Conservation (phyloP, 2,797 vertebrate species). For the Gallinago stenura region DNA sequence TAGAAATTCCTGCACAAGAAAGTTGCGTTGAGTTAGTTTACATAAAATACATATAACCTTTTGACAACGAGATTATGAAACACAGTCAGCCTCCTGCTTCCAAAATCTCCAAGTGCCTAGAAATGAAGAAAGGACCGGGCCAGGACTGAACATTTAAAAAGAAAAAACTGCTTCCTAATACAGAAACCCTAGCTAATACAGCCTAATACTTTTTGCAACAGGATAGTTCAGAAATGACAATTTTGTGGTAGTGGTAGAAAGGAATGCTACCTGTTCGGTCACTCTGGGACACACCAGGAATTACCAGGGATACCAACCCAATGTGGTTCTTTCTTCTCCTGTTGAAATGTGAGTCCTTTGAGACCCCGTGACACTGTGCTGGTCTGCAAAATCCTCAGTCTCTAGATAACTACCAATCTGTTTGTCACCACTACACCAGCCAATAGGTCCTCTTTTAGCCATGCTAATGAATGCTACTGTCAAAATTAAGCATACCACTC, state of each 20-base stretch:
- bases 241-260: not conserved
- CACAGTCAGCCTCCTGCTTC: not conserved
- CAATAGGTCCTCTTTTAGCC: not conserved
- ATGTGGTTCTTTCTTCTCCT: not conserved
- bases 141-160: not conserved
- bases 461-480: not conserved
- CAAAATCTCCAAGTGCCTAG: not conserved
- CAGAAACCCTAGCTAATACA: not conserved
- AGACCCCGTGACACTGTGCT: not conserved
- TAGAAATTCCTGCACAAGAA: slow-evolving; percentile 87
- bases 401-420: not conserved
- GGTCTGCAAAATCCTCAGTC: not conserved
- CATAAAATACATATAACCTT: not conserved
- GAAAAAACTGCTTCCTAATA: not conserved
- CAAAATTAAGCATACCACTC: not conserved
- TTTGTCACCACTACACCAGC: not conserved
- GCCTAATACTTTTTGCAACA: not conserved
- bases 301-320: not conserved
- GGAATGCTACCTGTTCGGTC: not conserved
- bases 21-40: not conserved
- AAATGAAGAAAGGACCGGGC: not conserved
- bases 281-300: not conserved
- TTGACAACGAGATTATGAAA: not conserved
- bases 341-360: not conserved
- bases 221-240: not conserved